Evolutionary conservation across 2,797 vertebrate genomes (phyloP).

Genomic region (Siniperca obscura): DNA sequence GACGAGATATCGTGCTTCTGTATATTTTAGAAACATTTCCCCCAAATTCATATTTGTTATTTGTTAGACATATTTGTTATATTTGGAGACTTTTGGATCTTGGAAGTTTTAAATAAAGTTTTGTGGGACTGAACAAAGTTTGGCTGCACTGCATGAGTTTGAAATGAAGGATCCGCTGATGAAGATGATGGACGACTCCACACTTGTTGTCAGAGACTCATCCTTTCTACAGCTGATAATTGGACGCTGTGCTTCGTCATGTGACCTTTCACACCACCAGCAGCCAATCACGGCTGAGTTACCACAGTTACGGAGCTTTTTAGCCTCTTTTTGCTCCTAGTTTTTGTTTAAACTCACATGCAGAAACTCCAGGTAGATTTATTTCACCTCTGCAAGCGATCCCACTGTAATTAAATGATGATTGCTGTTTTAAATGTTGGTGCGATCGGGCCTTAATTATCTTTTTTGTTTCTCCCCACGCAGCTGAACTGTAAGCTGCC

Average conservation of each 20-base stretch:
- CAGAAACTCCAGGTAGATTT: neutral
- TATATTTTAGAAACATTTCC: too few species aligned
- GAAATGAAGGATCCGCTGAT: neutral
- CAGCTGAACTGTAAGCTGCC: too few species aligned
- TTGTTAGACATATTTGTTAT: too few species aligned
- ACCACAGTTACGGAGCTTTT: neutral
- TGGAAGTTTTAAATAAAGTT: neutral
- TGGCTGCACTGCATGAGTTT: neutral
- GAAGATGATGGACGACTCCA: constrained; percentile 4
- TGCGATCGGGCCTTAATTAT: too few species aligned
- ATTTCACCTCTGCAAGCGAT: too few species aligned
- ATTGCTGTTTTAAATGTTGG: too few species aligned
- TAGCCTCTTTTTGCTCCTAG: neutral
- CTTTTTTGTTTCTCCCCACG: too few species aligned
- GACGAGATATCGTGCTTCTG: too few species aligned
- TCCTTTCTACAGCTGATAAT: neutral
- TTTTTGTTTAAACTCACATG: neutral
- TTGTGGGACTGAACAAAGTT: neutral
- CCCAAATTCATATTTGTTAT: too few species aligned
- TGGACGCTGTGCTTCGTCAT: neutral
- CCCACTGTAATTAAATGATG: too few species aligned
- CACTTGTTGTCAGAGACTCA: constrained; percentile 27
- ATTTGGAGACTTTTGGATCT: too few species aligned
- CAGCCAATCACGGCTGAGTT: neutral
- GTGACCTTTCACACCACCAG: neutral